Conservation (phyloP, 2,797 vertebrate genomes). For the Cheirogaleus major region DNA sequence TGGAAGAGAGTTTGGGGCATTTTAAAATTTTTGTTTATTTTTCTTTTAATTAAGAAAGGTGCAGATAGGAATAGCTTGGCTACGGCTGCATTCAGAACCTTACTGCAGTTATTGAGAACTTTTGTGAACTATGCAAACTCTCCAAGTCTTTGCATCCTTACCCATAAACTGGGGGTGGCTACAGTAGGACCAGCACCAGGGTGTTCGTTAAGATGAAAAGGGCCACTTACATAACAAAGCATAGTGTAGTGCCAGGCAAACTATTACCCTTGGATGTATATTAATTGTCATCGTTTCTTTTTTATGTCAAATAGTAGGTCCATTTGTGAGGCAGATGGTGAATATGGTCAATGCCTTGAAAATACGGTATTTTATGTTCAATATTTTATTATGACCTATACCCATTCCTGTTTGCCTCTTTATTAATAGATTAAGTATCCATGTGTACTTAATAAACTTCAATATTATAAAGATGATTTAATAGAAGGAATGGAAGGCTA, state of each 20-base stretch:
- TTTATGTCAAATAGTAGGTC: too few species aligned
- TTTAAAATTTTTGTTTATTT: neutral
- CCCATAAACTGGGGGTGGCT: neutral
- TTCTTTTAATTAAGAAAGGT: neutral
- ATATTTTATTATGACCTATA: neutral
- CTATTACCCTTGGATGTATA: neutral
- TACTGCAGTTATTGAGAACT: neutral
- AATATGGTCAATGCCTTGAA: neutral
- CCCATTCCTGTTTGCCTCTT: neutral
- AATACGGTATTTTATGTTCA: neutral
- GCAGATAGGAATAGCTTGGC: neutral
- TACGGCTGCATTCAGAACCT: neutral
- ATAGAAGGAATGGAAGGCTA: neutral
- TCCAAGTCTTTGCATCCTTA: neutral
- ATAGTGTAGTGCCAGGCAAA: neutral
- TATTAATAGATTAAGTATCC: neutral
- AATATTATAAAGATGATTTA: neutral
- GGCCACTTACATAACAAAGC: neutral
- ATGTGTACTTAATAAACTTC: neutral
- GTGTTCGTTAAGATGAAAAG: neutral
- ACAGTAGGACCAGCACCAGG: rapidly evolving
- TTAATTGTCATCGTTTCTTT: neutral
- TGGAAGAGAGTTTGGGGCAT: neutral
- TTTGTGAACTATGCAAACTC: neutral
- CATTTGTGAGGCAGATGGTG: neutral